Percentiles rank a stretch among this genome's conserved stretches.
Conservation (phyloP, 2,888 invertebrate genomes). For the Tyria jacobaeae region DNA sequence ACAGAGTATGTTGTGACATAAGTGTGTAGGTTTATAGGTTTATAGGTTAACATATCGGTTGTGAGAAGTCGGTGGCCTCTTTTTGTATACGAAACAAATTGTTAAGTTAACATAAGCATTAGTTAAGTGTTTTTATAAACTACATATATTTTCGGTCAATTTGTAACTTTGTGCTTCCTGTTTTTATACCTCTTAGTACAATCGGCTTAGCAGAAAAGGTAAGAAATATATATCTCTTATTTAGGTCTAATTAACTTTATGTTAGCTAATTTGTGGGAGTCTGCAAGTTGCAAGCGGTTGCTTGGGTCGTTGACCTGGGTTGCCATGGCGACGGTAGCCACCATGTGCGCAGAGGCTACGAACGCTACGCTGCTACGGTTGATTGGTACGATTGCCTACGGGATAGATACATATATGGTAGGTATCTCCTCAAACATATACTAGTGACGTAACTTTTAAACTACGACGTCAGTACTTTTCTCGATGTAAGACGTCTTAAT, state of each 20-base stretch:
- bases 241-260: neutral
- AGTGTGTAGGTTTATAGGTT: slow-evolving; percentile 35
- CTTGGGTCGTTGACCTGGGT: slow-evolving; percentile 79
- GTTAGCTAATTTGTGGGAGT: slow-evolving; percentile 26
- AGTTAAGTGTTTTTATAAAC: slow-evolving; percentile 25
- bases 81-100: slow-evolving; percentile 54
- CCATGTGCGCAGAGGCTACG: slow-evolving; percentile 66
- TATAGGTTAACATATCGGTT: slow-evolving; percentile 47
- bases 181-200: slow-evolving; percentile 7
- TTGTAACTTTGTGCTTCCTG: slow-evolving; percentile 25
- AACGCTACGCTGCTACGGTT: slow-evolving; percentile 48
- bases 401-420: slow-evolving; percentile 40
- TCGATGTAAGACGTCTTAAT: too few species aligned
- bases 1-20: slow-evolving; percentile 25
- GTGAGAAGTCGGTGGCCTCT: slow-evolving; percentile 55
- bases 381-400: slow-evolving; percentile 60
- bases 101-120: slow-evolving; percentile 27
- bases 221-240: slow-evolving; percentile 7
- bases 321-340: slow-evolving; percentile 74
- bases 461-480: too few species aligned
- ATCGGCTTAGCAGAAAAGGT: slow-evolving; percentile 29
- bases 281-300: slow-evolving; percentile 62
- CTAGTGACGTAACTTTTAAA: too few species aligned
- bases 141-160: slow-evolving; percentile 15
- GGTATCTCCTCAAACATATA: too few species aligned